Base-by-base conservation (phyloP, 2,797 vertebrate species). In the Pangasius djambal region DNA sequence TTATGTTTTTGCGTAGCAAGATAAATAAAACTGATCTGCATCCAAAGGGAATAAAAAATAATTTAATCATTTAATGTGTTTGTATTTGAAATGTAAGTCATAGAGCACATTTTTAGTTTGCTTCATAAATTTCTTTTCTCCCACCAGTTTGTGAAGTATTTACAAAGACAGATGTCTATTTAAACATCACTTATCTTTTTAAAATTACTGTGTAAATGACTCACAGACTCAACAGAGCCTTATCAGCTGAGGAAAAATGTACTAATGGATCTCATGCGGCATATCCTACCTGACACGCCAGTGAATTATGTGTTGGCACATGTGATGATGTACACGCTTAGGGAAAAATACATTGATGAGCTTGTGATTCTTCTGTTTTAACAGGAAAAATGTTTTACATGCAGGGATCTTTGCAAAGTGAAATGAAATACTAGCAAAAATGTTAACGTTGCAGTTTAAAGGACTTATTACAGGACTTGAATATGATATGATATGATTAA, bases 171-270 rank as follows among this genome's bases (percentile, higher is more conserved):
- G 6, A 83, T 57, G 63, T 40, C n/a, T 40, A 55, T 37, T 79
- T 67, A 89, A 84, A 69, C 25, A 22, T 74, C 50, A 83, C n/a
- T 86, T 84, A 70, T 61, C 87, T 81, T 85, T 44, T 40, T 44
- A 44, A n/a, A 63, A n/a, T 75, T 72, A 83, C 59, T 90, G 48
- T 87, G 37, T 31, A 31, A 48, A 25, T 59, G 34, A 18, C 22
- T 59, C 50, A 20, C 40, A 81, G 57, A 79, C 31, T 40, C 3
- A 78, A 25, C 72, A 50, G 55, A 83, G 70, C 20, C 84, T 81
- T 88, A 90, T 90, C 89, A 86, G 55, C 75, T 48, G 34, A 85
- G 28, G 12, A 79, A 75, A 88, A 90, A n/a, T 63, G 65, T 57
- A 40, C 89, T 87, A 90, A 90, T 90, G 86, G 65, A 89, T 55